Evolutionary conservation across 2,113 vertebrate genomes (phyloP).

Genomic region (Amblyopsis rosae): DNA sequence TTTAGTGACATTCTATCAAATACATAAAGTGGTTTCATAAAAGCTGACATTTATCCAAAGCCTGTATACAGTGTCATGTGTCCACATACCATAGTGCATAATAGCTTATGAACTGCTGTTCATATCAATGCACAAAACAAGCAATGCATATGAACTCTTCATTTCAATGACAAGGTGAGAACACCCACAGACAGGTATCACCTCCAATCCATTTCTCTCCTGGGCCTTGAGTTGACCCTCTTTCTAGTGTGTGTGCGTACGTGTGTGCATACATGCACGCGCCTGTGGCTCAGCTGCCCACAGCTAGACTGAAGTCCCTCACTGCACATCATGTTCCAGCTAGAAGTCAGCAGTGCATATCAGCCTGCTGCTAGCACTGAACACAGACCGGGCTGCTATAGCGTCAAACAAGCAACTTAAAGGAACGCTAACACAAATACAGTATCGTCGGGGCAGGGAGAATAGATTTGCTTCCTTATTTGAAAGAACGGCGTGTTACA

Average conservation of each 20-base stretch:
- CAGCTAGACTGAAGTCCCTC: conserved; percentile 72
- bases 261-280: conserved; percentile 10
- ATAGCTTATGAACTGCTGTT: too few relatives aligned
- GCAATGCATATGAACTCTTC: conserved; percentile 8
- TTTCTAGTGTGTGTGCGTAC: conserved; percentile 12
- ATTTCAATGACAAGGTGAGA: conserved; percentile 32
- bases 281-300: conserved; percentile 63
- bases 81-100: too few relatives aligned
- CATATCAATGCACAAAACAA: background rate
- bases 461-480: background rate
- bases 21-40: too few relatives aligned
- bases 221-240: conserved; percentile 13
- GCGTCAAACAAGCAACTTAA: conserved; percentile 25
- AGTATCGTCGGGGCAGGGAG: conserved; percentile 3
- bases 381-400: conserved; percentile 38
- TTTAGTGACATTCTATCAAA: background rate
- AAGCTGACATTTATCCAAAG: background rate
- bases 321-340: conserved; percentile 75
- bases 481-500: background rate
- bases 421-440: conserved; percentile 29
- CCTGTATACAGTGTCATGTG: too few relatives aligned
- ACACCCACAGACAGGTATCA: conserved; percentile 19
- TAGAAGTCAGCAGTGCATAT: conserved; percentile 87
- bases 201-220: conserved; percentile 26
- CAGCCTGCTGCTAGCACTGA: conserved; percentile 62